Percentiles rank a stretch among this genome's conserved stretches.
phyloP scores from a whole-genome alignment of 2,797 vertebrate genomes.

The Rhodeus uyekii region DNA sequence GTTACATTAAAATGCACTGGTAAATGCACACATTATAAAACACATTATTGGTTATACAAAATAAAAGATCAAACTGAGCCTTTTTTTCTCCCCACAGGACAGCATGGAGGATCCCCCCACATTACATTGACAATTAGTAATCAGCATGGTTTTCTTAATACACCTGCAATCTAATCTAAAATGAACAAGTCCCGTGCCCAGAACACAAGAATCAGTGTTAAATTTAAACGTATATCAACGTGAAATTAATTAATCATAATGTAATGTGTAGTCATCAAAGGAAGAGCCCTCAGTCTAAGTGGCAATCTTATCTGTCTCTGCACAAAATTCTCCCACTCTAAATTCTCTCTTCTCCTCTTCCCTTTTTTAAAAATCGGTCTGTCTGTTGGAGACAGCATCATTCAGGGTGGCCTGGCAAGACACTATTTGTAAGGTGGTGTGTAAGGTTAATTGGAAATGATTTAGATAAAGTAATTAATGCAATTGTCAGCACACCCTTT shows the following conservation, averaged over 20 bases:
- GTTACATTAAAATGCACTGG: not conserved
- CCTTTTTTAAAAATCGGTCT: conserved; percentile 31
- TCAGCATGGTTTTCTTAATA: conserved; percentile 11
- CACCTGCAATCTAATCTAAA: conserved; percentile 7
- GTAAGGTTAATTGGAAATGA: conserved; percentile 77
- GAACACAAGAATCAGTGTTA: conserved; percentile 60
- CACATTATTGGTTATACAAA: not conserved
- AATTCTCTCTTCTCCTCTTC: conserved; percentile 57
- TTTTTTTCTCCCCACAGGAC: not conserved
- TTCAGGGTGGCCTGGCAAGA: conserved; percentile 42
- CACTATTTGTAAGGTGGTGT: conserved; percentile 70
- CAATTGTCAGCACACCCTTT: conserved; percentile 78
- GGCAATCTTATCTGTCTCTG: conserved; percentile 64
- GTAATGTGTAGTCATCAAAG: conserved; percentile 62
- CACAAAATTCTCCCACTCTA: conserved; percentile 7
- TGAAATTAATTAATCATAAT: conserved; percentile 66
- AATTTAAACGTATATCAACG: conserved; percentile 54
- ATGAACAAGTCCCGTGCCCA: conserved; percentile 32
- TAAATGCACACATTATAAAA: not conserved
- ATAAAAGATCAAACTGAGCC: not conserved
- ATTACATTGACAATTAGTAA: not conserved
- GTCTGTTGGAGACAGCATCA: conserved; percentile 40
- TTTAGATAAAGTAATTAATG: conserved; percentile 79
- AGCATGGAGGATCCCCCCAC: not conserved
- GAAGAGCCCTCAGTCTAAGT: conserved; percentile 55